Evolutionary conservation across 2,113 vertebrate genomes (phyloP), one percentile per base, ranked within the genome.

Genomic region (Anarrhichthys ocellatus): DNA sequence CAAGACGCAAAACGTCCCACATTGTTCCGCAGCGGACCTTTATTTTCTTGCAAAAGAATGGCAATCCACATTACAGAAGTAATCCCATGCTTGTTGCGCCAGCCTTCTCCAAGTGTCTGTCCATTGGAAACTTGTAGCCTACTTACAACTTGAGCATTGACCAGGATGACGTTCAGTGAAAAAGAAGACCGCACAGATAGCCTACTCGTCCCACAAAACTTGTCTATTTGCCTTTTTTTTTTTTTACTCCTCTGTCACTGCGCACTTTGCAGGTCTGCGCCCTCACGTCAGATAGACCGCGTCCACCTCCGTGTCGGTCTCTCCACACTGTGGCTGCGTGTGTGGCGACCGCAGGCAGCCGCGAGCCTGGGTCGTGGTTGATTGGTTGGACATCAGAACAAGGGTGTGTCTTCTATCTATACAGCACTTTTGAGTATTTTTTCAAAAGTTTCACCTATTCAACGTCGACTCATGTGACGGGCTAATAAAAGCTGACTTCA

Each of bases 11-110:
- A 87, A 82, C 92, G 87, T 86, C 78, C 94, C 93, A 94, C 95
- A 94, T 95, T 92, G 90, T 94, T 94, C 90, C 91, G 88, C 81
- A 86, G 83, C 81, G 87, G 85, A 88, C 81, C 83, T 87, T 84
- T 84, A 80, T 83, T 88, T 87, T 90, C 89, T 81, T 93, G 91
- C 83, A 75, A 69, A 18, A 75, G n/a, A 82, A 54, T 90, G 81
- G 82, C 92, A 92, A 93, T 94, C 94, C 94, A 92, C 95, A 95
- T 95, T 93, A 94, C 92, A 93, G 73, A 87, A 88, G 90, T 93
- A 95, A 92, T 95, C 85, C 94, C 94, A 95, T 95, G 89, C 85
- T 91, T 87, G 83, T 85, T 85, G 84, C 82, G 88, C 87, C 92
- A 86, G 84, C 63, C 85, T 83, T 84, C 82, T 93, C 87, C 91